These are phyloP conservation scores for Gobius niger DNA, from an alignment of 2,113 vertebrate genomes.

Conservation along the genomic window DNA sequence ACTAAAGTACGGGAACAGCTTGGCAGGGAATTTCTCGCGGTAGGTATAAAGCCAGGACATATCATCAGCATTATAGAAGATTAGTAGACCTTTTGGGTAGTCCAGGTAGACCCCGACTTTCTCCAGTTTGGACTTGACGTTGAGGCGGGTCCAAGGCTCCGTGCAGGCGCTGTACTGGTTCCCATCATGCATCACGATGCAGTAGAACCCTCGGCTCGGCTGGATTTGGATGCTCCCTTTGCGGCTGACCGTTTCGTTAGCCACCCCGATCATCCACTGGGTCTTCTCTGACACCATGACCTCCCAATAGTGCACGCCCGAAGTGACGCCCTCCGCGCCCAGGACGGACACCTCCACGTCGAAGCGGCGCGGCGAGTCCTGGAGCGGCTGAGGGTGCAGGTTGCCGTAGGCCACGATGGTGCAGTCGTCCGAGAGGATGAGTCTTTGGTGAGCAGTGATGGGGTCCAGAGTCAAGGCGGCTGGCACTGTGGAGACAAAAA, in stretches of 20 bases:
- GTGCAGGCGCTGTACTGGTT: conserved; percentile 99
- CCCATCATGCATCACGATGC: conserved; percentile 98
- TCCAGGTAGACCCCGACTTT: conserved; percentile 98
- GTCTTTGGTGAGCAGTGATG: conserved; percentile 92
- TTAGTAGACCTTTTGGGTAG: conserved; percentile 92
- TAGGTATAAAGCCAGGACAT: conserved; percentile 99
- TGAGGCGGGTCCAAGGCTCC: conserved; percentile 97
- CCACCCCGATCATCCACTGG: conserved; percentile 98
- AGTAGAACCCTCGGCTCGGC: conserved; percentile 93
- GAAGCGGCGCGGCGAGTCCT: conserved; percentile 94
- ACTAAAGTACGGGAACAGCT: conserved; percentile 95
- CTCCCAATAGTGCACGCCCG: conserved; percentile 96
- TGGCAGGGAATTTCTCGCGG: conserved; percentile 88
- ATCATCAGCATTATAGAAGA: conserved; percentile 97
- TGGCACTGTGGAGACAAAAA: conserved; percentile 78
- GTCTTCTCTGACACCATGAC: conserved; percentile 98
- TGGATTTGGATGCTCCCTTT: conserved; percentile 98
- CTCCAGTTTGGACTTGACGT: conserved; percentile 94
- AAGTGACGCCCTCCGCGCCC: conserved; percentile 85
- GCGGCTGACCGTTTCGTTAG: conserved; percentile 89
- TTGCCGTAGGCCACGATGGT: conserved; percentile 97
- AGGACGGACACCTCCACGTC: conserved; percentile 97
- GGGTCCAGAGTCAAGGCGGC: conserved; percentile 92
- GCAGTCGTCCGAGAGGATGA: conserved; percentile 96
- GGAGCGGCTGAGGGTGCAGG: conserved; percentile 92